Conservation (phyloP, 2,797 vertebrate genomes). For the Tolypeutes matacus region DNA sequence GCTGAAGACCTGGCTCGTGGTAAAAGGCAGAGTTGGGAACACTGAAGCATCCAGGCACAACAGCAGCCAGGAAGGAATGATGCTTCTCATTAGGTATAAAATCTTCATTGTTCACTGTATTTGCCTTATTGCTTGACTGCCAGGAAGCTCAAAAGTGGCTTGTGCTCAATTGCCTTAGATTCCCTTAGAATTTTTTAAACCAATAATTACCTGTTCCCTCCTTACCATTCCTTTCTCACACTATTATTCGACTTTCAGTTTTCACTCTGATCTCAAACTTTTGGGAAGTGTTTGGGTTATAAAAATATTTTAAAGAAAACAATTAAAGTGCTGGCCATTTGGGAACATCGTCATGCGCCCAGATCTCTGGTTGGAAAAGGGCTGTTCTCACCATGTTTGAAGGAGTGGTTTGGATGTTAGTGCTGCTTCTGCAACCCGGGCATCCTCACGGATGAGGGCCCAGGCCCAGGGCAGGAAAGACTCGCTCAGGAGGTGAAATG, state of each 20-base stretch:
- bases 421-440: background rate
- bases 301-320: constrained; percentile 25
- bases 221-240: background rate
- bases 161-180: background rate
- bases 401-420: background rate
- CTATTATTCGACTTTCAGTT: background rate
- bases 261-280: background rate
- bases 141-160: constrained; percentile 37
- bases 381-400: background rate
- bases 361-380: background rate
- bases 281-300: background rate
- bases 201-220: background rate
- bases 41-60: background rate
- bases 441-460: background rate
- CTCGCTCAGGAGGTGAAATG: background rate
- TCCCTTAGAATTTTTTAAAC: background rate
- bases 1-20: background rate
- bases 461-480: background rate
- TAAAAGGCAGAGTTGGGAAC: background rate
- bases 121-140: constrained; percentile 13
- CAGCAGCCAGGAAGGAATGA: background rate
- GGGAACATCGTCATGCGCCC: background rate
- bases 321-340: background rate
- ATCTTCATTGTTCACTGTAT: background rate
- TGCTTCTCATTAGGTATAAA: background rate